Percentiles rank a stretch among this genome's conserved stretches.
phyloP scores from a whole-genome alignment of 2,113 vertebrate species.

The Orycteropus afer region DNA sequence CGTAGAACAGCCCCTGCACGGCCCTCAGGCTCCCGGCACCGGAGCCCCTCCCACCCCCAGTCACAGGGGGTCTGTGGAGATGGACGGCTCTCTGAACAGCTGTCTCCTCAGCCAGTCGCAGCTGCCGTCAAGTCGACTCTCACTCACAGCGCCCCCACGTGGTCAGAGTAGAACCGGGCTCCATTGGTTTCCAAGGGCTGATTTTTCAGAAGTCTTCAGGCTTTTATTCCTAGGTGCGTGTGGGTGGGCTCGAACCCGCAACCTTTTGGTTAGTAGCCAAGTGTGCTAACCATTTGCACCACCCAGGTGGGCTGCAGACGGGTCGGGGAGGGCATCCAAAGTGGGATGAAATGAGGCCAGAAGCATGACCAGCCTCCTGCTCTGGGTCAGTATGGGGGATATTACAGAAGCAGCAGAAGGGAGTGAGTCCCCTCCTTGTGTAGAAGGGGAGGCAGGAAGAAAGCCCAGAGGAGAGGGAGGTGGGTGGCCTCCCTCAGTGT shows the following conservation, averaged over 20 bases:
- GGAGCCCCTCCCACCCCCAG: not conserved
- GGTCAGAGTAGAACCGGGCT: too few relatives aligned
- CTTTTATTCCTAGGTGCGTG: too few relatives aligned
- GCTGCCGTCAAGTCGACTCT: too few relatives aligned
- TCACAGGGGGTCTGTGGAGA: too few relatives aligned
- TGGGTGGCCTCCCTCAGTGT: not conserved
- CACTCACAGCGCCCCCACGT: too few relatives aligned
- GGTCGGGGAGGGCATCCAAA: not conserved
- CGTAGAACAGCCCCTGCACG: not conserved
- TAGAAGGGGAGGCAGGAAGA: not conserved
- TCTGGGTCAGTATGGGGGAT: rapidly evolving
- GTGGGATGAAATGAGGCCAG: rapidly evolving
- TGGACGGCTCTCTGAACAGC: not conserved
- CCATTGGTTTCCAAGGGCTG: too few relatives aligned
- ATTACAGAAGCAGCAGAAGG: not conserved
- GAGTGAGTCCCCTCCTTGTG: not conserved
- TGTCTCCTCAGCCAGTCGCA: not conserved
- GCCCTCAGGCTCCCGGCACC: rapidly evolving
- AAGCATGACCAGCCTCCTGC: too few relatives aligned
- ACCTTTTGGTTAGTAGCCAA: too few relatives aligned
- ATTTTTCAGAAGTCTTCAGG: too few relatives aligned
- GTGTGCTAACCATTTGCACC: too few relatives aligned
- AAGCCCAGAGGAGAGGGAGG: not conserved
- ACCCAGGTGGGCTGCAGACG: not conserved
- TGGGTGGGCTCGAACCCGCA: too few relatives aligned